A percentile compares a stretch with the other conserved stretches of the same genome.
Conservation (phyloP, 2,113 vertebrate genomes). For the Cairina moschata region DNA sequence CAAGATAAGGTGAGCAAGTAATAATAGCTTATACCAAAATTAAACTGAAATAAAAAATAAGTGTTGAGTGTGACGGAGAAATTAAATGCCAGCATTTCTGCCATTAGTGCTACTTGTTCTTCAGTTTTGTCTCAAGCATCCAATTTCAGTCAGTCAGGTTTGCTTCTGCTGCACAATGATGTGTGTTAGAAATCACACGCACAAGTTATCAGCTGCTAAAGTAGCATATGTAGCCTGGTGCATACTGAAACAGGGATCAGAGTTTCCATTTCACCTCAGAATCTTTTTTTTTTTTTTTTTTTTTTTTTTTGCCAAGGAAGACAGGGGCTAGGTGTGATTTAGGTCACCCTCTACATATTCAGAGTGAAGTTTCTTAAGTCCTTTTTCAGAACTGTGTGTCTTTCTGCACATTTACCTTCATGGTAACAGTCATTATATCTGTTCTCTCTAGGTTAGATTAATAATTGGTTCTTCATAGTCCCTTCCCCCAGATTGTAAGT, state of each 20-base stretch:
- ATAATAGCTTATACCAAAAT: slow-evolving; percentile 28
- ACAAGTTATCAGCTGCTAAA: neutral
- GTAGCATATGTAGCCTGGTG: neutral
- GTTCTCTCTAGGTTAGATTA: slow-evolving; percentile 14
- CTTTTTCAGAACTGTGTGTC: neutral
- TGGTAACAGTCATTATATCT: neutral
- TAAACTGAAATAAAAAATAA: slow-evolving; percentile 14
- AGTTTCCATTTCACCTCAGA: neutral
- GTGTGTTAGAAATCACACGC: neutral
- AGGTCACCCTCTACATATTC: neutral
- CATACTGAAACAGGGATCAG: neutral
- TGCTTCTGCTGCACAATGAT: neutral
- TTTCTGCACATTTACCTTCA: neutral
- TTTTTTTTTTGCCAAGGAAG: neutral
- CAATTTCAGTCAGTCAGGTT: neutral
- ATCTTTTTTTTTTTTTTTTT: neutral
- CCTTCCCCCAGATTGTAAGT: neutral
- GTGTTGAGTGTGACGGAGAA: neutral
- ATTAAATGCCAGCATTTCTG: neutral
- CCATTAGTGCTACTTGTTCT: neutral
- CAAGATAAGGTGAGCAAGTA: neutral
- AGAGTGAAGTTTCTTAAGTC: neutral
- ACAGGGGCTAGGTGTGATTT: neutral
- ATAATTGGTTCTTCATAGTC: neutral
- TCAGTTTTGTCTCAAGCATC: neutral